Conservation (phyloP, 1,140 invertebrate genomes). For the Atta colombica region DNA sequence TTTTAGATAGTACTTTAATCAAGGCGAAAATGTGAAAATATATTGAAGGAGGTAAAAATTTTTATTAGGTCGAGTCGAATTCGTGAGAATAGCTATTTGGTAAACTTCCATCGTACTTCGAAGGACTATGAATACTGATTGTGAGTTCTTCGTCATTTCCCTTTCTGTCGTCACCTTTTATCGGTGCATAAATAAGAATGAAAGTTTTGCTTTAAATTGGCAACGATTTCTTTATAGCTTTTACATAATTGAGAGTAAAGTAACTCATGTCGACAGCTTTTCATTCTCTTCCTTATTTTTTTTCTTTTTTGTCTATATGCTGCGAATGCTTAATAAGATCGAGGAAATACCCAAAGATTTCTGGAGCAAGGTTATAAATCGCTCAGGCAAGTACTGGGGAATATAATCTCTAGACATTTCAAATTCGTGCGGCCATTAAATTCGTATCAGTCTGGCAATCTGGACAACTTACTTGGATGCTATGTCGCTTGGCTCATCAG, state of each 20-base stretch:
- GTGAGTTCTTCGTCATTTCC: neutral
- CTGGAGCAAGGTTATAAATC: constrained; percentile 52
- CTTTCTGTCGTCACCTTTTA: neutral
- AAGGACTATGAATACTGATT: neutral
- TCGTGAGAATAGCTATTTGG: neutral
- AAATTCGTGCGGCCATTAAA: constrained; percentile 65
- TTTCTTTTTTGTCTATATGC: neutral
- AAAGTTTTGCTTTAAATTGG: constrained; percentile 41
- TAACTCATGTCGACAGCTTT: constrained; percentile 11
- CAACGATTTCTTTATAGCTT: neutral
- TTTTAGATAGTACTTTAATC: neutral
- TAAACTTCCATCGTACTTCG: neutral
- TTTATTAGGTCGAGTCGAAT: constrained; percentile 4
- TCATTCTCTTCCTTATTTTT: neutral
- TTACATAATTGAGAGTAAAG: constrained; percentile 27
- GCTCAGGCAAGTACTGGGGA: constrained; percentile 44
- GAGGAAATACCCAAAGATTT: constrained; percentile 59
- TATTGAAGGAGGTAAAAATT: constrained; percentile 2
- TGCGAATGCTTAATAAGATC: constrained; percentile 61
- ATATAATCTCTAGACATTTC: constrained; percentile 63
- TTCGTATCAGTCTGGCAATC: constrained; percentile 62
- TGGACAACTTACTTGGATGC: neutral
- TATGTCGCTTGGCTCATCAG: neutral
- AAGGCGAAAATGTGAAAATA: neutral
- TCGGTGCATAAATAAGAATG: neutral